Conservation (phyloP, 2,113 vertebrate genomes). For the Ancistrus triradiatus region DNA sequence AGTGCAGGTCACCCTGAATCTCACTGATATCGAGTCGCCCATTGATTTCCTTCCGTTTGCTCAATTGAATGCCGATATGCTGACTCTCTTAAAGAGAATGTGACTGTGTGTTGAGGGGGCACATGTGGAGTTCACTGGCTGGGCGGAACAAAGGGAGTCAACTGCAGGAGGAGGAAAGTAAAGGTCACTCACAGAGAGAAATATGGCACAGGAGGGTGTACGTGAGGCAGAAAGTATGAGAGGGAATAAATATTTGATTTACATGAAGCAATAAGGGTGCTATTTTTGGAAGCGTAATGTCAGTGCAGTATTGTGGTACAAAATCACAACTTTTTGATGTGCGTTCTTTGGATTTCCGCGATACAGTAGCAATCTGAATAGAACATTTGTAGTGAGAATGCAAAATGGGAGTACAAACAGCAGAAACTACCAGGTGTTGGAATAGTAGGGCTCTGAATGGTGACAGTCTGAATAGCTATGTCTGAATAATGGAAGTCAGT, state of each 20-base stretch:
- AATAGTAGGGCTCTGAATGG: too few species aligned
- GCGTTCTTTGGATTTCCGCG: too few species aligned
- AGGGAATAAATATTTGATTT: conserved; percentile 5
- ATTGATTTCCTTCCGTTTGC: conserved; percentile 28
- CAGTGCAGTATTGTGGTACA: too few species aligned
- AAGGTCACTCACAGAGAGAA: conserved; percentile 31
- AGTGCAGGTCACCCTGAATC: conserved; percentile 27
- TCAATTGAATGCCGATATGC: conserved; percentile 28
- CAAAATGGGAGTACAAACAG: too few species aligned
- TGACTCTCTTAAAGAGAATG: conserved; percentile 19
- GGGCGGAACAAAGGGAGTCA: conserved; percentile 7
- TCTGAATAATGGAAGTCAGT: too few species aligned
- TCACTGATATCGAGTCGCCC: conserved; percentile 4
- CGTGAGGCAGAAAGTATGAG: neutral
- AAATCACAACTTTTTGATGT: too few species aligned
- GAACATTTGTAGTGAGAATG: too few species aligned
- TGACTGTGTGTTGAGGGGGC: neutral
- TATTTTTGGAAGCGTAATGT: too few species aligned
- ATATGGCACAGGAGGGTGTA: neutral
- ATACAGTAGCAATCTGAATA: too few species aligned
- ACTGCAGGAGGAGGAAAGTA: conserved; percentile 24
- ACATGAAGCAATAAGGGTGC: neutral
- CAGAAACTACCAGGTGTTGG: too few species aligned
- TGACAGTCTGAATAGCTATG: too few species aligned
- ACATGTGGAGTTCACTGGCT: neutral